phyloP scores from a whole-genome alignment of 64 coral and sea anemone species.

The Actinia tenebrosa region DNA sequence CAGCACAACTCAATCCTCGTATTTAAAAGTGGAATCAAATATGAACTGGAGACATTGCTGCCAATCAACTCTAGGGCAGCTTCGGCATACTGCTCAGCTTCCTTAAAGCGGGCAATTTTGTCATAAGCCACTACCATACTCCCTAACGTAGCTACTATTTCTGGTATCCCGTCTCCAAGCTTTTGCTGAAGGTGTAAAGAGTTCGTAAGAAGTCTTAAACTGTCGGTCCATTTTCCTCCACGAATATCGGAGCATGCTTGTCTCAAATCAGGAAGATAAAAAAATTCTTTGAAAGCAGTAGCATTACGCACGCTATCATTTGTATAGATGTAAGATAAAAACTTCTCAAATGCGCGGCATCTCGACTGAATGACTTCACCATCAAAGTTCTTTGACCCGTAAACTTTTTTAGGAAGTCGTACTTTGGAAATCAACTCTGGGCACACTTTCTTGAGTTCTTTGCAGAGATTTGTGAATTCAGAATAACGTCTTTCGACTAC shows the following conservation, averaged over 20 bases:
- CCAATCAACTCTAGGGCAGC: slow-evolving; percentile 70
- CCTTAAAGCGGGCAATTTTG: slow-evolving; percentile 59
- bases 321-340: slow-evolving; percentile 57
- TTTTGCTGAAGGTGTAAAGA: slow-evolving; percentile 92
- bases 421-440: slow-evolving; percentile 56
- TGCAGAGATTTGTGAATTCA: slow-evolving; percentile 82
- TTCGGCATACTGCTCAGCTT: slow-evolving; percentile 77
- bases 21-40: slow-evolving; percentile 84
- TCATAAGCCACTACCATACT: slow-evolving; percentile 77
- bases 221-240: slow-evolving; percentile 71
- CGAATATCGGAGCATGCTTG: slow-evolving; percentile 71
- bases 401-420: slow-evolving; percentile 83
- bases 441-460: slow-evolving; percentile 73
- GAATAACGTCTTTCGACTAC: slow-evolving; percentile 86
- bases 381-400: slow-evolving; percentile 75
- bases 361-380: slow-evolving; percentile 51
- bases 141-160: slow-evolving; percentile 81
- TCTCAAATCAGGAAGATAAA: slow-evolving; percentile 72
- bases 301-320: slow-evolving; percentile 48
- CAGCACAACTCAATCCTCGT: slow-evolving; percentile 47
- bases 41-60: slow-evolving; percentile 42
- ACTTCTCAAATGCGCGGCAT: slow-evolving; percentile 65
- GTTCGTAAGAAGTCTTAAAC: slow-evolving; percentile 76
- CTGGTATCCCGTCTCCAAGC: slow-evolving; percentile 61
- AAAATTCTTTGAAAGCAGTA: slow-evolving; percentile 81